phyloP scores from a whole-genome alignment of 2,888 invertebrate genomes.

The Caenorhabditis angaria region DNA sequence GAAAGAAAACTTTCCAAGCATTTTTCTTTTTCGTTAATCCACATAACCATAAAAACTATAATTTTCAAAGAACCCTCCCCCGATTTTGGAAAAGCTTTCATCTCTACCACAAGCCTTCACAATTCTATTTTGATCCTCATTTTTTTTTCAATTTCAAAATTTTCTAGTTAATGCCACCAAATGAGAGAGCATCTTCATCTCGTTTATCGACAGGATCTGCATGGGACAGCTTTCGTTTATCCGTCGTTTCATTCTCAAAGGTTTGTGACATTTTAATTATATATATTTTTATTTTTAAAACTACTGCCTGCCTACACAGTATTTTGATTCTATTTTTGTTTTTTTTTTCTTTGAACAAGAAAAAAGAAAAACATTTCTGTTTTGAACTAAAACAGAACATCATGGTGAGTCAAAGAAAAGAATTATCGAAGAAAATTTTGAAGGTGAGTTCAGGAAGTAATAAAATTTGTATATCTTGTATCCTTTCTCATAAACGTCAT shows the following conservation, averaged over 20 bases:
- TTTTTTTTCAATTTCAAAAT: no score
- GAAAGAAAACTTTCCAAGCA: no score
- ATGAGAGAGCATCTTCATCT: conserved; percentile 8
- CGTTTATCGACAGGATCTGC: conserved; percentile 28
- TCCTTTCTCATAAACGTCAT: background rate
- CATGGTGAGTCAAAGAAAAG: background rate
- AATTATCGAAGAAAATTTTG: background rate
- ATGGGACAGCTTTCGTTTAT: conserved; percentile 35
- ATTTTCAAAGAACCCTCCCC: no score
- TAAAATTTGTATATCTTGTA: background rate
- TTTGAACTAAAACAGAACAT: background rate
- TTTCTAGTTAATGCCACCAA: conserved; percentile 11
- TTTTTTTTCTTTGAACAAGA: background rate
- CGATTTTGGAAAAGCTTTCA: no score
- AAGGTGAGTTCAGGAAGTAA: background rate
- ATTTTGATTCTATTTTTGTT: background rate
- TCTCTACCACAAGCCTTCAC: no score
- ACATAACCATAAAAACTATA: no score
- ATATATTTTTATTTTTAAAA: background rate
- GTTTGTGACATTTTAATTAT: conserved; percentile 12
- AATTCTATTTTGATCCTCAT: no score
- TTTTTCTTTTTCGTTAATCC: no score
- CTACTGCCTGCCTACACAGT: no score
- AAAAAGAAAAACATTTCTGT: background rate
- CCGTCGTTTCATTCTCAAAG: conserved; percentile 27